phyloP scores from a whole-genome alignment of 2,888 invertebrate species.

The Bellardia bayeri region DNA sequence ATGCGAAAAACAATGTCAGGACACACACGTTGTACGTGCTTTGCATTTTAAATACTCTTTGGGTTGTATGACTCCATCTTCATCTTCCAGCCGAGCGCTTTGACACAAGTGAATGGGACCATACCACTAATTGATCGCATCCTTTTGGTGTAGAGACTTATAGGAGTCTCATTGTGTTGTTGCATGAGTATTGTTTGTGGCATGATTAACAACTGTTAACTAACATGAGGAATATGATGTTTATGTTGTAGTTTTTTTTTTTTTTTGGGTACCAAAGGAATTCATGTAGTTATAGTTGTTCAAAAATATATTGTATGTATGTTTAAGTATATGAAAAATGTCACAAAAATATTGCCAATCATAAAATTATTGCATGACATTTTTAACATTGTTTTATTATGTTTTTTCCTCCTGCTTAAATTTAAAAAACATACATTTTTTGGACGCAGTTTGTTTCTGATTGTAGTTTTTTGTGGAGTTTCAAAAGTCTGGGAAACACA shows the following conservation, averaged over 20 bases:
- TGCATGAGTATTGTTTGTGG: constrained; percentile 53
- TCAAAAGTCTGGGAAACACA: constrained; percentile 1
- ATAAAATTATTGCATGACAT: constrained; percentile 77
- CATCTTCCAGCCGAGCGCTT: not conserved
- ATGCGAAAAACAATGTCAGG: constrained; percentile 76
- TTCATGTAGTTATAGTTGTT: constrained; percentile 71
- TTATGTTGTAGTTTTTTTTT: constrained; percentile 15
- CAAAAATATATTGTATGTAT: constrained; percentile 32
- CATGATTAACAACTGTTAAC: constrained; percentile 62
- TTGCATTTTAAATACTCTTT: constrained; percentile 80
- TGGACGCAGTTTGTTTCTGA: not conserved
- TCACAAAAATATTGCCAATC: constrained; percentile 75
- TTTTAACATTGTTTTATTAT: constrained; percentile 74
- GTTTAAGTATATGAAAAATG: constrained; percentile 67
- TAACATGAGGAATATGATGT: constrained; percentile 63
- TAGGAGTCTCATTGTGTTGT: constrained; percentile 56
- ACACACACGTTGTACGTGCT: constrained; percentile 84
- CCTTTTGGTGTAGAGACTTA: constrained; percentile 59
- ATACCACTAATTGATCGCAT: constrained; percentile 72
- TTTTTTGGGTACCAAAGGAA: constrained; percentile 56
- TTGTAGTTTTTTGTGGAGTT: not conserved
- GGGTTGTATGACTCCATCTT: constrained; percentile 29
- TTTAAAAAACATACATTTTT: not conserved
- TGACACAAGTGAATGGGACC: constrained; percentile 72
- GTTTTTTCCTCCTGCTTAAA: constrained; percentile 55